These are phyloP conservation scores for Semaprochilodus insignis DNA, from an alignment of 2,797 vertebrate species.

Conservation along the genomic window DNA sequence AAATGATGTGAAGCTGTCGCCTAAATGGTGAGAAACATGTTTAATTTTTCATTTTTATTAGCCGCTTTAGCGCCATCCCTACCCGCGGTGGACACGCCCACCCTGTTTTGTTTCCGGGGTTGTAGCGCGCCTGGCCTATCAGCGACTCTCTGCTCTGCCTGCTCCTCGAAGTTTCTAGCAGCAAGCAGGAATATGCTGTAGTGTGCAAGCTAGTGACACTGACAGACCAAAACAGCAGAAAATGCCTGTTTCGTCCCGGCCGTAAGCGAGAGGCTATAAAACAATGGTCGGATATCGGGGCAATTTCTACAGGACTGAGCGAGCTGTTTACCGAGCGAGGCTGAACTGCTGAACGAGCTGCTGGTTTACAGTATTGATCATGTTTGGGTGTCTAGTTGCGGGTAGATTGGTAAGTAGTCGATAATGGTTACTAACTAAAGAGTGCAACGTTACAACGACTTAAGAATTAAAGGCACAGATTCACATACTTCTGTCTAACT, in stretches of 20 bases:
- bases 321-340: neutral
- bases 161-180: constrained; percentile 49
- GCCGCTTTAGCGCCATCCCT: no score
- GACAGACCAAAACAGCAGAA: neutral
- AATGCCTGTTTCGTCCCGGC: neutral
- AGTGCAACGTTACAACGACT: neutral
- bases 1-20: no score
- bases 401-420: constrained; percentile 71
- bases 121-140: neutral
- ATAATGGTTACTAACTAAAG: neutral
- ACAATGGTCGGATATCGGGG: neutral
- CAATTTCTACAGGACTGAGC: neutral
- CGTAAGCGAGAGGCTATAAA: neutral
- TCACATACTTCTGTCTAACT: neutral
- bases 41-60: no score
- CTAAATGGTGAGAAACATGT: no score
- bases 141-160: neutral
- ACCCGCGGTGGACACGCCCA: neutral
- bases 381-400: constrained; percentile 83
- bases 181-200: neutral
- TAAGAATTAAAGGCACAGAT: neutral
- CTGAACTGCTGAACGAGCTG: neutral
- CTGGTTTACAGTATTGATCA: constrained; percentile 42
- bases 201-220: neutral
- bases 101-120: constrained; percentile 52